Base-by-base conservation (phyloP, 2,888 invertebrate genomes). In the Cheiracanthium punctorium region DNA sequence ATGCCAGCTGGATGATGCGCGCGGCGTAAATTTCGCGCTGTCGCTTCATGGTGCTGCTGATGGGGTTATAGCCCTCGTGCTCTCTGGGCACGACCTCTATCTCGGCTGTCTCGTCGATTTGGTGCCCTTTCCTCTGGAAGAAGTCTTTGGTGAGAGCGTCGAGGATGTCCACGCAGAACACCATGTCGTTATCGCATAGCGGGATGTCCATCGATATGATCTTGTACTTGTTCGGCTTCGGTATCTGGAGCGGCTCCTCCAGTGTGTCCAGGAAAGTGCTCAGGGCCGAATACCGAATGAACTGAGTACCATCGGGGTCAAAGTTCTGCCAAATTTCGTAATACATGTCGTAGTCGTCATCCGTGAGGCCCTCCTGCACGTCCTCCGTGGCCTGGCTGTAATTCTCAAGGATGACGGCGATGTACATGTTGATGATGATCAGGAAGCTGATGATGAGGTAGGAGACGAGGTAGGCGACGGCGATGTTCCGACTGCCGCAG, bases 341-440 rank as follows among this genome's bases (percentile, higher is more conserved):
- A 93, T 98, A 99, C 98, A 98, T 98, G 89, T 99, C 98, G 93
- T 98, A 98, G 93, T 99, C 99, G 93, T 99, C 98, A 92, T 98
- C 98, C 82, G 98, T 98, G 89, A 98, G 94, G 69, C 91, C 93
- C 89, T 92, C 92, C 89, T 93, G 92, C 89, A 98, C 98, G 93
- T 99, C 98, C 93, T 99, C 98, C 88, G 98, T 98, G 89, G 98
- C 99, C 90, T 97, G 97, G 90, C 97, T 98, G 93, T 98, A 99
- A 93, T 99, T 99, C 93, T 98, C 98, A 93, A 99, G 95, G 92
- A 99, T 99, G 92, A 99, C 98, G 91, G 98, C 98, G 93, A 99
- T 99, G 94, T 98, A 98, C 98, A 99, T 98, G 95, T 99, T 99
- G 93, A 98, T 98, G 91, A 98, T 97, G 93, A 99, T 98, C 91